phyloP scores from a whole-genome alignment of 2,797 vertebrate species.

The Perodicticus potto region DNA sequence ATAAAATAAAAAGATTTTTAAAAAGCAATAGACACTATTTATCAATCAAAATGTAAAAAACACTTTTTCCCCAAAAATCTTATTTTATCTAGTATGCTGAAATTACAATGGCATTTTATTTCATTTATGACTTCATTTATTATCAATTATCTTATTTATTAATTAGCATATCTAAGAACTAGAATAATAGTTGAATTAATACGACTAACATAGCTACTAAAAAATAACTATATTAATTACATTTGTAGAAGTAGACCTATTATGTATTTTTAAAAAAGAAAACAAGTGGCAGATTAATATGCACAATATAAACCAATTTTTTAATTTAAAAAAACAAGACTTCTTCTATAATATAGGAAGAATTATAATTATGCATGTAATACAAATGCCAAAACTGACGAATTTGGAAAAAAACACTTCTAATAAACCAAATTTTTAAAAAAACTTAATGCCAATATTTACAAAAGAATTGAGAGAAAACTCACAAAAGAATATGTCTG shows the following conservation, averaged over 20 bases:
- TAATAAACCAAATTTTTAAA: background rate
- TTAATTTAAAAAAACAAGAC: background rate
- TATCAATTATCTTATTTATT: background rate
- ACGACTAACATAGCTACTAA: background rate
- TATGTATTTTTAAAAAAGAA: background rate
- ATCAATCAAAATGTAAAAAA: background rate
- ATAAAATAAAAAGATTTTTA: background rate
- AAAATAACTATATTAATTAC: background rate
- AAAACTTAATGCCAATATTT: background rate
- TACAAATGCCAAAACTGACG: background rate
- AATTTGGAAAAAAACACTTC: background rate
- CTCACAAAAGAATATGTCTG: background rate
- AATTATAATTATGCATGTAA: background rate
- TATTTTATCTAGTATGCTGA: background rate
- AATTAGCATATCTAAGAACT: background rate
- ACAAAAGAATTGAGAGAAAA: background rate
- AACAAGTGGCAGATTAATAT: background rate
- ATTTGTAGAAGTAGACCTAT: background rate
- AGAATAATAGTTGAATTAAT: background rate
- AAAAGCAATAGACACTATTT: background rate
- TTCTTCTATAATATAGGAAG: background rate
- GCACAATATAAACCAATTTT: background rate
- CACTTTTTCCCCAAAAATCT: too few relatives aligned
- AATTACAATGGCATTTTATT: background rate
- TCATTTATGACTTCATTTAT: too few relatives aligned